Evolutionary conservation across 2,888 invertebrate genomes (phyloP).

Genomic region (Tenthredo amoena): DNA sequence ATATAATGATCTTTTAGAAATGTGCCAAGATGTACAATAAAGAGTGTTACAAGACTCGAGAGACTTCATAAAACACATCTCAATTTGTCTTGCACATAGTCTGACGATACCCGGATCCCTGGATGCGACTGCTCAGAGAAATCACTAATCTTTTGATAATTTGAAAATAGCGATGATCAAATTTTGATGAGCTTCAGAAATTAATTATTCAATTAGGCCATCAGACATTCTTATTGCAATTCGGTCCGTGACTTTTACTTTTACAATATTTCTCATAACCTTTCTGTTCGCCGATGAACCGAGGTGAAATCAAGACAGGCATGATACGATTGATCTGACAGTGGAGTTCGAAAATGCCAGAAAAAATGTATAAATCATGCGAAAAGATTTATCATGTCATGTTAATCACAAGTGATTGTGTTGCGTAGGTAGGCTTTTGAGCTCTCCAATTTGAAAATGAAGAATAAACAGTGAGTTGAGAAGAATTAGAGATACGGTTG

Average conservation of each 20-base stretch:
- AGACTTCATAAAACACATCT: background rate
- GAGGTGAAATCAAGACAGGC: slow-evolving; percentile 16
- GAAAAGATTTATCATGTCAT: background rate
- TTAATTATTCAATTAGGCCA: slow-evolving; percentile 16
- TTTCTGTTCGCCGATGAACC: slow-evolving; percentile 8
- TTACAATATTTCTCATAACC: background rate
- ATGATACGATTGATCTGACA: background rate
- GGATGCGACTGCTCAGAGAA: background rate
- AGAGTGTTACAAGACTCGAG: background rate
- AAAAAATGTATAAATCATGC: background rate
- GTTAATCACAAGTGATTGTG: background rate
- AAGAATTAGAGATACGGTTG: background rate
- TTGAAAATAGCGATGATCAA: background rate
- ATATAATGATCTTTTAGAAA: background rate
- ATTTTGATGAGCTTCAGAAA: background rate
- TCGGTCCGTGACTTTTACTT: background rate
- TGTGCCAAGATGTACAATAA: background rate
- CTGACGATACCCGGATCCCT: background rate
- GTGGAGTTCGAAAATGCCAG: background rate
- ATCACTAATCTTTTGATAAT: background rate
- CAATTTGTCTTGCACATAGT: background rate
- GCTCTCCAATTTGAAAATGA: background rate
- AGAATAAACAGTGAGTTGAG: background rate
- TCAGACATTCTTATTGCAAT: background rate
- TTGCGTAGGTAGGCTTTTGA: background rate